Evolutionary conservation across 2,113 vertebrate genomes (phyloP).

Genomic region (Phalacrocorax brasilianus): DNA sequence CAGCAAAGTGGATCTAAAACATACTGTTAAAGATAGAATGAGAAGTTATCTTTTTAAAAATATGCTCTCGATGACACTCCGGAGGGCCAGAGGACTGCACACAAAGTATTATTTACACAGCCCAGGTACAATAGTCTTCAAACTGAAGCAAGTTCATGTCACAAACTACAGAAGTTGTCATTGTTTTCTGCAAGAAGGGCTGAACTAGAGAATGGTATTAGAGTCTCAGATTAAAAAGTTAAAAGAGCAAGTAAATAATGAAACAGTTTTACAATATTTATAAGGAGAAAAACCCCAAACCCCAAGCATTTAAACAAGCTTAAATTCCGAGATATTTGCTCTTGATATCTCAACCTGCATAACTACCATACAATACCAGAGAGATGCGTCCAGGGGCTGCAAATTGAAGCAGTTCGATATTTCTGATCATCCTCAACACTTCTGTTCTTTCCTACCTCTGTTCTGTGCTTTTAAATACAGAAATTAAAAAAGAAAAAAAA

Average conservation of each 20-base stretch:
- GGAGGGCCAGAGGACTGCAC: slow-evolving; percentile 7
- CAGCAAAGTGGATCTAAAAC: slow-evolving; percentile 35
- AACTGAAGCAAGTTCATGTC: neutral
- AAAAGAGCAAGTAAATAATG: neutral
- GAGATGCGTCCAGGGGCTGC: neutral
- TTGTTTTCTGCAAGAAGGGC: neutral
- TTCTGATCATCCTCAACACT: neutral
- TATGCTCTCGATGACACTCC: neutral
- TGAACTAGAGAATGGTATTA: neutral
- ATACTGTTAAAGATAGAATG: slow-evolving; percentile 26
- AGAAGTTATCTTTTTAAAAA: neutral
- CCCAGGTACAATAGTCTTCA: slow-evolving; percentile 31
- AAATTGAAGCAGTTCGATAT: neutral
- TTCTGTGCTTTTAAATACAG: neutral
- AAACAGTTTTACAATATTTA: neutral
- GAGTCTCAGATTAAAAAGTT: neutral
- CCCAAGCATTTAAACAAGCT: neutral
- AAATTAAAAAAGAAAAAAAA: neutral
- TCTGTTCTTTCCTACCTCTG: neutral
- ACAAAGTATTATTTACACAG: slow-evolving; percentile 56
- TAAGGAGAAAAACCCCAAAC: rapidly evolving
- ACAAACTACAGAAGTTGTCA: neutral
- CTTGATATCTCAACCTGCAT: neutral
- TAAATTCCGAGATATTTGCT: neutral
- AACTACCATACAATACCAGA: neutral